phyloP scores from a whole-genome alignment of 2,797 vertebrate genomes.

The Borostomias antarcticus region DNA sequence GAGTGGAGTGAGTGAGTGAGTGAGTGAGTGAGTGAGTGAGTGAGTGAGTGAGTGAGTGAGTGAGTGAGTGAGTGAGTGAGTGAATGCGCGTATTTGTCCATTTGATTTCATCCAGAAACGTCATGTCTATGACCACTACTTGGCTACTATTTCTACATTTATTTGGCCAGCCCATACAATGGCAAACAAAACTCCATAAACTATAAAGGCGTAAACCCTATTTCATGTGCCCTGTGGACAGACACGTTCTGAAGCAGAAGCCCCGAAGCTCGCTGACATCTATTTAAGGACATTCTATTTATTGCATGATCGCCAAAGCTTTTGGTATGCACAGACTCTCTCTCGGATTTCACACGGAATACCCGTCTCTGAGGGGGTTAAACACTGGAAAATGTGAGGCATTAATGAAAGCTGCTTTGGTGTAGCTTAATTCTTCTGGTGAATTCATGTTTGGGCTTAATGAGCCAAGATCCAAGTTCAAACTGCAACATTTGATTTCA shows the following conservation, averaged over 20 bases:
- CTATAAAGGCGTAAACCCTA: background rate
- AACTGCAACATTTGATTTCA: background rate
- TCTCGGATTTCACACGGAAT: constrained; percentile 79
- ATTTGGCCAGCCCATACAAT: background rate
- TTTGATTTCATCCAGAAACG: background rate
- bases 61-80: no score
- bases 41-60: no score
- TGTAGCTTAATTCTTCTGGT: constrained; percentile 25
- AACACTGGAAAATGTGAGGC: constrained; percentile 40
- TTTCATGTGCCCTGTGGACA: constrained; percentile 18
- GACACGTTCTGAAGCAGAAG: constrained; percentile 25
- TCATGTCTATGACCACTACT: background rate
- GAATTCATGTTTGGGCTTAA: constrained; percentile 28
- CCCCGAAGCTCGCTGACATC: constrained; percentile 53
- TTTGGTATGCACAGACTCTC: constrained; percentile 67
- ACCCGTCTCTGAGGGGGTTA: constrained; percentile 26
- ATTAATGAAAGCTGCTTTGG: constrained; percentile 46
- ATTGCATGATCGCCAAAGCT: constrained; percentile 61
- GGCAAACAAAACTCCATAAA: background rate
- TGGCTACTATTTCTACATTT: background rate
- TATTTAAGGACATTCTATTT: constrained; percentile 84
- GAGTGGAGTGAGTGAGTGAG: no score
- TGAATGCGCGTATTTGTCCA: background rate
- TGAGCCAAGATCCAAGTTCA: constrained; percentile 33
- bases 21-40: no score